Evolutionary conservation across 2,888 invertebrate genomes (phyloP).

Genomic region (Sympetrum striolatum): DNA sequence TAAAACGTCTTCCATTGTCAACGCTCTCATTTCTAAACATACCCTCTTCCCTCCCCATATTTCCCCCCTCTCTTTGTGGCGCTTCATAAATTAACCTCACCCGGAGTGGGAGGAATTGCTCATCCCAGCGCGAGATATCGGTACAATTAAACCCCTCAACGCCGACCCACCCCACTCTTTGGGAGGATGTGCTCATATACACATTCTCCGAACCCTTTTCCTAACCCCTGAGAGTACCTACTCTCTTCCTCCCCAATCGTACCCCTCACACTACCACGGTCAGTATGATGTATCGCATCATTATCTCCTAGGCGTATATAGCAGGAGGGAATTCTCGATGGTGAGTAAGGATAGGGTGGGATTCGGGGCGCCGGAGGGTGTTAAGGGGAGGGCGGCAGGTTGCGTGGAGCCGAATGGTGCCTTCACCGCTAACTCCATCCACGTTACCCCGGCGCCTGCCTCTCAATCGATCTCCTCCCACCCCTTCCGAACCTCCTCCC

Average conservation of each 20-base stretch:
- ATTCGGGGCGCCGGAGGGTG: neutral
- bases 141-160: neutral
- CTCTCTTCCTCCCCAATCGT: neutral
- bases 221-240: no score
- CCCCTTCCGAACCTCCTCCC: neutral
- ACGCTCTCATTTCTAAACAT: slow-evolving; percentile 4
- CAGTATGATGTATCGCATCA: slow-evolving; percentile 23
- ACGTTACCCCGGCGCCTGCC: slow-evolving; percentile 10
- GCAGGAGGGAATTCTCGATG: neutral
- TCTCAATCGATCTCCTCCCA: neutral
- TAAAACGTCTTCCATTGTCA: slow-evolving; percentile 14
- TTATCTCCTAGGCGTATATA: neutral
- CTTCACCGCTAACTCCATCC: slow-evolving; percentile 4
- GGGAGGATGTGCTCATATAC: neutral
- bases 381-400: neutral
- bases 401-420: neutral
- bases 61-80: neutral
- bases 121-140: neutral
- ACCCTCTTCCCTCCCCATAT: neutral
- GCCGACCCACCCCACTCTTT: neutral
- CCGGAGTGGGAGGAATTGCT: neutral
- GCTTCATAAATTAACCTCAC: slow-evolving; percentile 7
- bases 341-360: neutral
- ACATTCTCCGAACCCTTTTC: neutral
- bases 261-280: neutral